Conservation (phyloP, 2,797 vertebrate genomes). For the Neostethus bicornis region DNA sequence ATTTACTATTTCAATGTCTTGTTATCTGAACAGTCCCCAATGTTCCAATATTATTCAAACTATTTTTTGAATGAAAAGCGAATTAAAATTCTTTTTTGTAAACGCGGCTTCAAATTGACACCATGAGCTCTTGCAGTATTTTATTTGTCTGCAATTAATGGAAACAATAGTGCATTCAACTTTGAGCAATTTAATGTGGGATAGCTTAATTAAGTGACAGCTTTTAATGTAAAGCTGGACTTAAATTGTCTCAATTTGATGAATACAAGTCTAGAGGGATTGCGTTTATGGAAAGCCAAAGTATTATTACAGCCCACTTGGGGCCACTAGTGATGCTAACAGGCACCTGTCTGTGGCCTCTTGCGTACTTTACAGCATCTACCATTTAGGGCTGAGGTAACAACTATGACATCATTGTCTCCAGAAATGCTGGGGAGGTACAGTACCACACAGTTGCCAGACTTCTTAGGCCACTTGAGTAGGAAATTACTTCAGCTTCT, state of each 20-base stretch:
- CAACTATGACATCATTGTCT: slow-evolving; percentile 78
- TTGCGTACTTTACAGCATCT: slow-evolving; percentile 71
- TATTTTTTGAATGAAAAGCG: neutral
- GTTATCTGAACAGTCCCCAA: no score
- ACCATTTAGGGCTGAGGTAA: slow-evolving; percentile 63
- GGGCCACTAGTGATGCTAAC: slow-evolving; percentile 53
- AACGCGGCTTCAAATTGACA: slow-evolving; percentile 6
- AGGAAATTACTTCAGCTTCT: slow-evolving; percentile 76
- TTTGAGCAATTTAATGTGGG: slow-evolving; percentile 31
- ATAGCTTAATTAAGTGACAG: slow-evolving; percentile 33
- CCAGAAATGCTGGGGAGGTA: slow-evolving; percentile 62
- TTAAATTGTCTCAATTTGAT: slow-evolving; percentile 55
- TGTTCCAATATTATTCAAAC: no score
- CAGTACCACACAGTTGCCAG: slow-evolving; percentile 70
- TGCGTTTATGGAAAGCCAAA: slow-evolving; percentile 64
- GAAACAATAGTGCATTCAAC: slow-evolving; percentile 4
- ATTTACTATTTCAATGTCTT: no score
- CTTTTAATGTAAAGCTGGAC: slow-evolving; percentile 45
- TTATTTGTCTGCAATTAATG: slow-evolving; percentile 1
- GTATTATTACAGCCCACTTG: slow-evolving; percentile 67
- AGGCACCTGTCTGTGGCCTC: slow-evolving; percentile 74
- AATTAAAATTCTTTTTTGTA: neutral
- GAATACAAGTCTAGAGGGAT: slow-evolving; percentile 52
- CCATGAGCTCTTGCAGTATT: slow-evolving; percentile 7
- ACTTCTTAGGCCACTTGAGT: slow-evolving; percentile 64